Evolutionary conservation across 2,888 invertebrate species (phyloP), one percentile per base, ranked within the genome.

Genomic region (Epinotia brunnichana): DNA sequence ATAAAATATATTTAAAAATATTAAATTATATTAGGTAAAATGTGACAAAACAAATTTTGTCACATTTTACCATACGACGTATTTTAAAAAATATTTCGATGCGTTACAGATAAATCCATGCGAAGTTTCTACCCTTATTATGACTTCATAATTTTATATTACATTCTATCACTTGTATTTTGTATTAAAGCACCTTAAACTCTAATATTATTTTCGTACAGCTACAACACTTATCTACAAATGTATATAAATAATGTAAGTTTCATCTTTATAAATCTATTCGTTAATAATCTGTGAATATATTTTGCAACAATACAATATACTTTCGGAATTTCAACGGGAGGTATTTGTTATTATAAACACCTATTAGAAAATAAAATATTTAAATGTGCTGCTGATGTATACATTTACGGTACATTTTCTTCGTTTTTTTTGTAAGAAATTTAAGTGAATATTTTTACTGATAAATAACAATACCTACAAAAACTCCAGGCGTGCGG

Each of bases 181-280:
- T 87, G 90, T 89, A 88, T 90, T 89, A 90, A 92, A 91, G 91
- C 92, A 87, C 85, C 90, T 90, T 90, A 92, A 76, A 83, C 79
- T 54, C 83, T 88, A 89, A 67, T 75, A 81, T 82, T 83, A 83
- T 75, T 82, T 66, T 83, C 86, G 84, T 78, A 80, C 80, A 78
- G 77, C 78, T 82, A 84, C 82, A 82, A 83, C 88, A 87, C 86
- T 86, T 82, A 82, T 83, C 78, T 83, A 86, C 83, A 83, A 83
- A 64, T 64, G 1, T 35, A 24, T 2, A 70, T 71, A 41, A 72
- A 61, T 68, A 56, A 39, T 62, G 67, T 72, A 72, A 64, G 57
- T 67, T 70, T 67, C 60, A 64, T 73, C 19, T 64, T 57, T 62
- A 68, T 56, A 68, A 57, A 62, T 68, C 62, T 72, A 62, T 83